These are phyloP conservation scores for Drosophila micromelanica DNA, from an alignment of 1,140 invertebrate species.

Conservation along the genomic window DNA sequence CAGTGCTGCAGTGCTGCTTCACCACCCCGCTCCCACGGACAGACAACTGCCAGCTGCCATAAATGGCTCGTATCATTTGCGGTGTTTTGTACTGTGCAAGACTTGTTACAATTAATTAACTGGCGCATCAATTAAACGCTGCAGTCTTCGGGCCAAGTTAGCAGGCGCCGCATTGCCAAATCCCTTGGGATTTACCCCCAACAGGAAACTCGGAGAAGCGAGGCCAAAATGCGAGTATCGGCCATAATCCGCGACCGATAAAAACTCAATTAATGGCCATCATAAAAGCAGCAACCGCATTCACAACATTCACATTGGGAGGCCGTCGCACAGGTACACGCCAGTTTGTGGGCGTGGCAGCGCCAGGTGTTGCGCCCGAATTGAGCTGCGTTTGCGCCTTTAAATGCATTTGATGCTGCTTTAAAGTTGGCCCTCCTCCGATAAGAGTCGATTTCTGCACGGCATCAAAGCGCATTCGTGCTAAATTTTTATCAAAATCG, in stretches of 20 bases:
- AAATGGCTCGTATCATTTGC: conserved; percentile 52
- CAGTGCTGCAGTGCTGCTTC: background rate
- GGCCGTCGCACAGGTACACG: background rate
- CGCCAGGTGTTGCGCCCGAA: conserved; percentile 24
- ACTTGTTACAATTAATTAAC: conserved; percentile 81
- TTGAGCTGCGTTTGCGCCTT: background rate
- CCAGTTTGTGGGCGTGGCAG: conserved; percentile 17
- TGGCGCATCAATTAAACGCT: conserved; percentile 74
- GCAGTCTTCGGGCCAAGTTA: conserved; percentile 20
- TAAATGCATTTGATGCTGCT: background rate
- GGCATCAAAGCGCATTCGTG: too few species aligned
- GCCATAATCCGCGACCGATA: conserved; percentile 69
- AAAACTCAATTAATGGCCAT: conserved; percentile 73
- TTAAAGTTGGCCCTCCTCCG: background rate
- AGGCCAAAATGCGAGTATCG: background rate
- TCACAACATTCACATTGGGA: conserved; percentile 24
- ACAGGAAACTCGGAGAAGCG: conserved; percentile 31
- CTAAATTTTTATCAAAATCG: too few species aligned
- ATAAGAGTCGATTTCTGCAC: background rate
- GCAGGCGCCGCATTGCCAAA: conserved; percentile 44
- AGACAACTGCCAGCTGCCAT: conserved; percentile 42
- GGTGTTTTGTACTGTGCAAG: conserved; percentile 48
- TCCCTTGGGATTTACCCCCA: conserved; percentile 38
- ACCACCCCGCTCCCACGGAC: background rate
- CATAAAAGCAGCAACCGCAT: conserved; percentile 38